Percentiles rank a stretch among this genome's conserved stretches.
Conservation (phyloP, 37 sponge, comb jelly and placozoan genomes). For the Halisarca cf. caerulea region DNA sequence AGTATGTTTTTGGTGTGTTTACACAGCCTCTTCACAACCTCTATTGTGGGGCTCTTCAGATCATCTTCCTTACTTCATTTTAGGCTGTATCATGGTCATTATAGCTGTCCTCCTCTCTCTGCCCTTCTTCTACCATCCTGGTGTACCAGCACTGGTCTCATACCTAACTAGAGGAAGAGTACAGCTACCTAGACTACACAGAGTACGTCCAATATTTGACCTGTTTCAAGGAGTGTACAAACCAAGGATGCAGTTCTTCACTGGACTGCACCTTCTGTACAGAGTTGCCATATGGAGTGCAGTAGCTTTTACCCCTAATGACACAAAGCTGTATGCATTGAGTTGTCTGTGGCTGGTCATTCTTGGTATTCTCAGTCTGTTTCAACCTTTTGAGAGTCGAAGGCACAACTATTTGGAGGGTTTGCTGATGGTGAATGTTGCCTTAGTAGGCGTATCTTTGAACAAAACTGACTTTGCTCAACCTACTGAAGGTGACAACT, state of each 20-base stretch:
- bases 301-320: not conserved
- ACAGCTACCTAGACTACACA: not conserved
- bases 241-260: not conserved
- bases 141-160: not conserved
- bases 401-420: slow-evolving; percentile 13
- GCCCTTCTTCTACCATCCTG: not conserved
- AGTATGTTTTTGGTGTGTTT: too few relatives aligned
- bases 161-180: not conserved
- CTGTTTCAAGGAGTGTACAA: slow-evolving; percentile 12
- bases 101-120: not conserved
- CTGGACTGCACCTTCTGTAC: not conserved
- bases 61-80: slow-evolving; percentile 3
- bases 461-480: too few relatives aligned
- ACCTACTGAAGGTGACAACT: too few relatives aligned
- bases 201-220: not conserved
- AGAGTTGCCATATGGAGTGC: not conserved
- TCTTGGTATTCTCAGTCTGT: not conserved
- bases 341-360: not conserved
- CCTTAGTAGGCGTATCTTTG: too few relatives aligned
- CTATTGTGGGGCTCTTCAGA: not conserved
- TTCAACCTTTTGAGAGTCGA: slow-evolving; percentile 5
- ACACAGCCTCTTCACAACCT: too few relatives aligned
- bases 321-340: not conserved
- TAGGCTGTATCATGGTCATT: not conserved
- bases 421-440: not conserved